Evolutionary conservation across 2,888 invertebrate genomes (phyloP), one percentile per base, ranked within the genome.

Genomic region (Thymelicus acteon): DNA sequence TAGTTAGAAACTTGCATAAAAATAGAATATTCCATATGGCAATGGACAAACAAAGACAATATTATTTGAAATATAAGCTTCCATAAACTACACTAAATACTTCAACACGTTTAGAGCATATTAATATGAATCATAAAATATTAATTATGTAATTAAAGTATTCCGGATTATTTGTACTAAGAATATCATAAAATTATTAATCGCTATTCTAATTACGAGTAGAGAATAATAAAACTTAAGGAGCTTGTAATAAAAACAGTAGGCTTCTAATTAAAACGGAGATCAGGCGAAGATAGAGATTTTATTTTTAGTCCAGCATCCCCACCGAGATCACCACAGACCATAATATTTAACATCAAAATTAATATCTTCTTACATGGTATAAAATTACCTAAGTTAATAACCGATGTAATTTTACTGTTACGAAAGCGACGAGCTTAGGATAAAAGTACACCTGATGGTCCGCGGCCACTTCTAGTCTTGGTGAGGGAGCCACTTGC

Each of bases 161-260:
- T 12, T 69, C 57, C 57, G 31, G 13, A 31, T 64, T 63, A 70
- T 70, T 62, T 60, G 64, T 58, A 60, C 64, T 70, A 70, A 58
- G 19, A 64, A 70, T 60, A 49, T 58, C 63, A 63, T 70, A 64
- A 70, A 64, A 70, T 70, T 70, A 64, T 70, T 70, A 70, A 70
- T 64, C 39, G 47, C 48, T 60, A 64, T 70, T 60, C 58, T 60
- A 70, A 70, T 70, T 64, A 64, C 37, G 8, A 24, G 49, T 49
- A 19, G 52, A 61, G n/a, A 52, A 70, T 60, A 70, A 70, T 64
- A 60, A 64, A 64, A 64, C 37, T 49, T 40, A 66, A 44, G 58
- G 40, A 63, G 60, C 54, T 49, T n/a, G 58, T 64, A 60, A 70
- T 70, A 70, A 70, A 69, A 70, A 58, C 70, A 70, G 70, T 70